Evolutionary conservation across 2,797 vertebrate genomes (phyloP).

Genomic region (Bradypodion ventrale): DNA sequence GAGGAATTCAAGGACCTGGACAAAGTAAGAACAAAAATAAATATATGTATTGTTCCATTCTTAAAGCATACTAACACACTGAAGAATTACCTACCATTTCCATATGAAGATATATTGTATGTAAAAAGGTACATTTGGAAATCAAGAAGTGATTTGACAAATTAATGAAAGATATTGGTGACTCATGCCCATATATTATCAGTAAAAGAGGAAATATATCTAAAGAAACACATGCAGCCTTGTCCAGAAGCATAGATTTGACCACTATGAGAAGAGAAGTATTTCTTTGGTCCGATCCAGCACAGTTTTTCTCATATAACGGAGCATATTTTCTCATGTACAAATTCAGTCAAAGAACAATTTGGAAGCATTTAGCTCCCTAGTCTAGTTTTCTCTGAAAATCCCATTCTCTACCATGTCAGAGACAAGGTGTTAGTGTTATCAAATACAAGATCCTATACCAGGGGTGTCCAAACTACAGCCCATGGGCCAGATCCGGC

Average conservation of each 20-base stretch:
- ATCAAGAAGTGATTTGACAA: too few species aligned
- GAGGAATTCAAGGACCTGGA: constrained; percentile 94
- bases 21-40: constrained; percentile 29
- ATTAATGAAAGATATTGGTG: too few species aligned
- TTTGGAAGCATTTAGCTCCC: neutral
- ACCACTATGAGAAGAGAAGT: neutral
- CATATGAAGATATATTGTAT: neutral
- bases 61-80: neutral
- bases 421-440: too few species aligned
- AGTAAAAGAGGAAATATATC: neutral
- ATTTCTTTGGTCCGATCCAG: neutral
- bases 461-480: too few species aligned
- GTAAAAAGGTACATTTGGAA: neutral
- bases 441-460: too few species aligned
- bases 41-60: constrained; percentile 3
- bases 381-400: neutral
- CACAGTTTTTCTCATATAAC: neutral
- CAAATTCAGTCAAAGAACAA: neutral
- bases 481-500: too few species aligned
- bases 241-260: neutral
- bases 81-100: neutral
- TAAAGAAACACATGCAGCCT: neutral
- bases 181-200: too few species aligned
- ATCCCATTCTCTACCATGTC: too few species aligned
- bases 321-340: neutral